Evolutionary conservation across 2,113 vertebrate genomes (phyloP).

Genomic region (Esox niger): DNA sequence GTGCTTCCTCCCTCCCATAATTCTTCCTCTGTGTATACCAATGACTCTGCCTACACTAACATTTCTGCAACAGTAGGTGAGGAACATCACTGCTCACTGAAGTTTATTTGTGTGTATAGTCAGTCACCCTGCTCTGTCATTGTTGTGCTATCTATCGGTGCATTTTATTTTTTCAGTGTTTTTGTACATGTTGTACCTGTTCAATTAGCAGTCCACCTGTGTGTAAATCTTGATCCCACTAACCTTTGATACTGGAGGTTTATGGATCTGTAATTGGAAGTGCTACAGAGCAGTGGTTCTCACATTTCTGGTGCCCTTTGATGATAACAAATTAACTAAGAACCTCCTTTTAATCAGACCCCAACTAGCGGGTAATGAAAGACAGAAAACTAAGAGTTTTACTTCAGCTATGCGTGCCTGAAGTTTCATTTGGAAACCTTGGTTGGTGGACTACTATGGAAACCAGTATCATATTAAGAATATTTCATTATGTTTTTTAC

Average conservation of each 20-base stretch:
- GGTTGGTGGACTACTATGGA: no score
- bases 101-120: constrained; percentile 34
- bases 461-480: no score
- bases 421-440: no score
- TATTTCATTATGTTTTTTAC: no score
- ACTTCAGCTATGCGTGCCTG: no score
- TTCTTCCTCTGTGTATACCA: constrained; percentile 93
- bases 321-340: no score
- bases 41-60: constrained; percentile 98
- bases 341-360: no score
- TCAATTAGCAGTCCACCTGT: background rate
- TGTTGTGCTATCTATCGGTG: background rate
- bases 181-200: background rate
- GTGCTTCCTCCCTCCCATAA: constrained; percentile 91
- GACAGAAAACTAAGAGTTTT: no score
- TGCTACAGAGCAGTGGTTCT: no score
- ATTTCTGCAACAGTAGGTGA: constrained; percentile 97
- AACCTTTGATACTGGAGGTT: background rate
- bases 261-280: background rate
- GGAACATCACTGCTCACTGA: constrained; percentile 54
- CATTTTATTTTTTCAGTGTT: background rate
- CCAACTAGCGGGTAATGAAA: no score
- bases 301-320: no score
- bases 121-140: constrained; percentile 27
- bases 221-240: background rate